Evolutionary conservation across 1,140 invertebrate genomes (phyloP), one percentile per base, ranked within the genome.

Genomic region (Lepidurus packardi): DNA sequence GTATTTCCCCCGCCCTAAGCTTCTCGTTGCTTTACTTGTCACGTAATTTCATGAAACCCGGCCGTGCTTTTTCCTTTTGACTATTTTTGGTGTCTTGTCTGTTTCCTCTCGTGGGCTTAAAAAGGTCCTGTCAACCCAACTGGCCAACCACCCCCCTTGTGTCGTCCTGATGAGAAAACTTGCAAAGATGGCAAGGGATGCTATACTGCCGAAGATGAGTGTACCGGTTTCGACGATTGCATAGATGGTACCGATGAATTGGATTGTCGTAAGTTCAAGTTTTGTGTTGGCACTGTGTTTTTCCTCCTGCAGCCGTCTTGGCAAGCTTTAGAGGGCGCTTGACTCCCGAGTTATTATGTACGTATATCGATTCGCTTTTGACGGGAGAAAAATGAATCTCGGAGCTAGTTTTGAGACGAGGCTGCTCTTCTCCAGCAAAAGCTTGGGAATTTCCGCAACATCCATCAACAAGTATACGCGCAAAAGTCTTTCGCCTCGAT

Each of bases 161-260:
- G 34, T 41, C 21, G 16, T 41, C 53, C 43, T 73, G 76, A 77
- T 43, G 80, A 84, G 65, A 82, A 83, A 80, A 77, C 80, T 21
- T 85, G 85, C 80, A 78, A 77, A 74, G 79, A 80, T 53, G 82
- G 81, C 24, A 77, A 75, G 25, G 79, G 81, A 21, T 85, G 84
- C 80, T 78, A 85, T 41, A 75, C 34, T n/a, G 65, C 76, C 43
- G 76, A 78, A 11, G 80, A 81, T 16, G 83, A 82, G 21, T 90
- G 88, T 83, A 85, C 89, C 81, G 84, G 85, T 6, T 79, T 85
- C 44, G 84, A 85, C 65, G 87, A 90, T 78, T 90, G 89, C 81
- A 81, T 84, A 41, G 89, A 90, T 81, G 83, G 82, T 1, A 83
- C 85, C 7, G 87, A 88, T 80, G 87, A 88, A 81, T 25, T 81